Evolutionary conservation across 2,888 invertebrate genomes (phyloP).

Genomic region (Agrotis clavis): DNA sequence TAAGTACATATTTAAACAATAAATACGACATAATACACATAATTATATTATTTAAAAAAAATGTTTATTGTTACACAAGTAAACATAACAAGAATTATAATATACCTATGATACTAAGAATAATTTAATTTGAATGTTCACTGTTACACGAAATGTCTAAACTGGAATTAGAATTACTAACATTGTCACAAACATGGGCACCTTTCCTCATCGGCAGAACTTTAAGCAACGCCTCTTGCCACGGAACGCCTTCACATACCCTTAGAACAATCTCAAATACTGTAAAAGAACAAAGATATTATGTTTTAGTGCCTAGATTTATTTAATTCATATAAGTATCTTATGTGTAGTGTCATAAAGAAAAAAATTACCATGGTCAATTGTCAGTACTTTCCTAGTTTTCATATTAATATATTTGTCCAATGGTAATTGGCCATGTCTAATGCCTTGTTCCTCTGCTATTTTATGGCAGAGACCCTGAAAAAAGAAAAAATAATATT

Average conservation of each 20-base stretch:
- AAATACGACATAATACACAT: constrained; percentile 13
- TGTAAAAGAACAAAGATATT: constrained; percentile 81
- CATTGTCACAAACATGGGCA: constrained; percentile 86
- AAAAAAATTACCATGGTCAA: constrained; percentile 96
- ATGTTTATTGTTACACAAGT: constrained; percentile 47
- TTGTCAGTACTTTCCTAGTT: constrained; percentile 97
- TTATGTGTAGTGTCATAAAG: background rate
- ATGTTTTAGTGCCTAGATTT: constrained; percentile 15
- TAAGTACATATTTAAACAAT: constrained; percentile 20
- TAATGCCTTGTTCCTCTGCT: constrained; percentile 94
- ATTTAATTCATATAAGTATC: constrained; percentile 1
- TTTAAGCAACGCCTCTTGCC: constrained; percentile 95
- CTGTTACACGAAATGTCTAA: constrained; percentile 75
- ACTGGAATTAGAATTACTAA: constrained; percentile 74
- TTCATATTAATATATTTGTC: constrained; percentile 97
- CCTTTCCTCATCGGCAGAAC: constrained; percentile 95
- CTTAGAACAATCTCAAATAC: constrained; percentile 96
- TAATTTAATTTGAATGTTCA: constrained; percentile 65
- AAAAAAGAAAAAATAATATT: constrained; percentile 51
- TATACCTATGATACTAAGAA: constrained; percentile 29
- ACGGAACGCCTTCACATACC: constrained; percentile 94
- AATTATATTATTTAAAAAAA: constrained; percentile 18
- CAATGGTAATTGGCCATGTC: constrained; percentile 97
- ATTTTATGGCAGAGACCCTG: constrained; percentile 96
- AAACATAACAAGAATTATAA: constrained; percentile 48